These are phyloP conservation scores for Pollimyrus isidori DNA, from an alignment of 2,113 vertebrate genomes.

Conservation along the genomic window DNA sequence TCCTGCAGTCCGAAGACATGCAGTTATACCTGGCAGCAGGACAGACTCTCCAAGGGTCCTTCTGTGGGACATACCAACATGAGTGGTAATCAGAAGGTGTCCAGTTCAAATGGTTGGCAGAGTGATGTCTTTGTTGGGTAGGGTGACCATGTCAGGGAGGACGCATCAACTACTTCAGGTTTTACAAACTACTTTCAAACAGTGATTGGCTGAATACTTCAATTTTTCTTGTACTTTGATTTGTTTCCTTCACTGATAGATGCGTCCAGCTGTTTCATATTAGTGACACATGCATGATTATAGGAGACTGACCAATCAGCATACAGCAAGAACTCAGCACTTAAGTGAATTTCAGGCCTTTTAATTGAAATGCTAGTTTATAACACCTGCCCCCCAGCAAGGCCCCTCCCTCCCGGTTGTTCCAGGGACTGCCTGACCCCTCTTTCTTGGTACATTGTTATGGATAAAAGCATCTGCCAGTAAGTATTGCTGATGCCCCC, in stretches of 20 bases:
- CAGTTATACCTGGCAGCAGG: not conserved
- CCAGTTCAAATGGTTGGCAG: not conserved
- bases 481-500: not conserved
- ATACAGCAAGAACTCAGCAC: not conserved
- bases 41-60: not conserved
- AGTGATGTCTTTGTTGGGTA: not conserved
- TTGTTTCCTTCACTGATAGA: not conserved
- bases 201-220: not conserved
- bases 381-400: not conserved
- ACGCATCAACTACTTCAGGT: not conserved
- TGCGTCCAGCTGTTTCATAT: not conserved
- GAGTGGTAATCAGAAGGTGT: not conserved
- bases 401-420: not conserved
- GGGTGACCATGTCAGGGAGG: not conserved
- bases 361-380: not conserved
- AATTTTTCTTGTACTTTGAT: not conserved
- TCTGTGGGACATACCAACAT: not conserved
- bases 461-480: not conserved
- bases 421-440: not conserved
- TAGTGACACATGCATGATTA: not conserved
- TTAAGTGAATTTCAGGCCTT: not conserved
- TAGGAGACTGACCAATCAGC: not conserved
- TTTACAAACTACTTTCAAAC: not conserved
- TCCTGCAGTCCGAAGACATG: not conserved
- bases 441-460: not conserved